Evolutionary conservation across 2,888 invertebrate species (phyloP).

Genomic region (Nemoura dubitans): DNA sequence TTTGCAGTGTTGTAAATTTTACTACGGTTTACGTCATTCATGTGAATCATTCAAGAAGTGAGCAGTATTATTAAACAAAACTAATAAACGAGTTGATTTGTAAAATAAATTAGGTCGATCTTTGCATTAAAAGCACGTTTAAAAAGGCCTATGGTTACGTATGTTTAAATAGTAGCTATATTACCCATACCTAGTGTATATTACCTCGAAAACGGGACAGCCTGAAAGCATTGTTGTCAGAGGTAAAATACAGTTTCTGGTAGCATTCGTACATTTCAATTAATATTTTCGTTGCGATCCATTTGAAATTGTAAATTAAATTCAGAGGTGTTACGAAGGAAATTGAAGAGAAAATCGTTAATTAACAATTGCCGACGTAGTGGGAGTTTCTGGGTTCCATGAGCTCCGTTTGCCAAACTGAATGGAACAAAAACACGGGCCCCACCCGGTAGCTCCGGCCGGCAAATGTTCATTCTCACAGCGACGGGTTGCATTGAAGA

Average conservation of each 20-base stretch:
- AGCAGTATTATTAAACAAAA: background rate
- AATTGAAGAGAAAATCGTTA: conserved; percentile 27
- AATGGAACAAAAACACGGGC: background rate
- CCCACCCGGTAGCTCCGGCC: background rate
- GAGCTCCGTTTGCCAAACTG: too few relatives aligned
- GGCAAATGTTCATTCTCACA: background rate
- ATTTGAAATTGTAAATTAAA: conserved; percentile 19
- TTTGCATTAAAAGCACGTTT: background rate
- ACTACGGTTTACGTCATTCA: background rate
- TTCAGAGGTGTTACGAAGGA: conserved; percentile 10
- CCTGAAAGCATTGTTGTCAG: background rate
- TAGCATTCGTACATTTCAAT: conserved; percentile 20
- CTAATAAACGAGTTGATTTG: background rate
- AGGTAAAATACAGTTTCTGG: background rate
- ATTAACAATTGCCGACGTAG: conserved; percentile 15
- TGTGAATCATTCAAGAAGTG: background rate
- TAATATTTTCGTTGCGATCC: conserved; percentile 1
- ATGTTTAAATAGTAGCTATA: background rate
- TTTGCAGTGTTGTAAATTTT: background rate
- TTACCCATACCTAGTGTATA: background rate
- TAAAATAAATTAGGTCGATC: background rate
- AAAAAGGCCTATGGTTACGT: background rate
- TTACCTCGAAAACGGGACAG: background rate
- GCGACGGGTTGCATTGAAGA: background rate
- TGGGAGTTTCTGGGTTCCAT: background rate